Base-by-base conservation (phyloP, 2,888 invertebrate genomes). In the Aphidius colemani region DNA sequence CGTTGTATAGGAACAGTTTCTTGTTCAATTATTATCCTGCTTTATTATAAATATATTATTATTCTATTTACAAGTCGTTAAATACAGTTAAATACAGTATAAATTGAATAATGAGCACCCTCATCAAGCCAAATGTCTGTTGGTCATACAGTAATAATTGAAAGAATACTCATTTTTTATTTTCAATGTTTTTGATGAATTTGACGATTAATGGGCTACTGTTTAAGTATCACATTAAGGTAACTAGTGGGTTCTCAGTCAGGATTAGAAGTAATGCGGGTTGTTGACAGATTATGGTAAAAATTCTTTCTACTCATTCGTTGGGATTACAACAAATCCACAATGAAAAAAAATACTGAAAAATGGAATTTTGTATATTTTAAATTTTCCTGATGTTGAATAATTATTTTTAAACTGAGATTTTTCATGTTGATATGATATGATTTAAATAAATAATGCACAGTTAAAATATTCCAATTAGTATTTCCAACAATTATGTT, bases 1-100 rank as follows among this genome's bases (percentile, higher is more conserved):
- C 76, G 74, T 78, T 80, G 77, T 0, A 18, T 75, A 75, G 75
- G 77, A 79, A 78, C 68, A 55, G 67, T 53, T 53, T 53, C 50
- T 58, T 46, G 7, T 60, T 53, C 50, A 51, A 53, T 53, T 18
- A 18, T 18, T 18, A 18, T 18, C 1, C 1, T 18, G 13, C 13
- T 18, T 51, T 60, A 39, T 39, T 60, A 44, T 60, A 60, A 50
- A 45, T 60, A 60, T n/a, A 60, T 46, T 57, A 57, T 57, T 46
- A 45, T 44, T 46, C 10, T 18, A 18, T 30, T 30, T 30, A 30
- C 1, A 30, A 30, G 4, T 4, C 30, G 5, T 30, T 30, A 30
- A 30, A 30, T 30, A 5, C 5, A 30, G 5, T 30, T 30, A 5
- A 30, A 5, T 30, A 30, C 30, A 30, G 30, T 30, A 2, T 30